A percentile compares a stretch with the other conserved stretches of the same genome.
Evolutionary conservation across 1,140 invertebrate species (phyloP).

Genomic region (Drosophila malerkotliana): DNA sequence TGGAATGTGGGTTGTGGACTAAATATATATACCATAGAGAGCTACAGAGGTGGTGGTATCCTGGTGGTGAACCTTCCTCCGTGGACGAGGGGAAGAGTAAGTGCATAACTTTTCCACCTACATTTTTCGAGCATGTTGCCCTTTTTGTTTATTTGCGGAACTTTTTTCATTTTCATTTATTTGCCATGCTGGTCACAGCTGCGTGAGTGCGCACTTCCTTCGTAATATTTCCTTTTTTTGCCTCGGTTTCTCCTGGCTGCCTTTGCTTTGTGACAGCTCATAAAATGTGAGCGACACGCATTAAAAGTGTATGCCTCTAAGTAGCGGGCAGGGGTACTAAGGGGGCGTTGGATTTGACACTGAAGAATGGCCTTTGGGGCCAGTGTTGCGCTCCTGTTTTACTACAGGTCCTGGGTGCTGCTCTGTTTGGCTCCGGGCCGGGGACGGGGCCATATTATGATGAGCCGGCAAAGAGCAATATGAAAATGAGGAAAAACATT

Average conservation of each 20-base stretch:
- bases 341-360: constrained; percentile 66
- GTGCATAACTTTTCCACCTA: constrained; percentile 69
- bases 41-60: too few species aligned
- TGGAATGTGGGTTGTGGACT: not conserved
- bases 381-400: constrained; percentile 23
- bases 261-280: constrained; percentile 76
- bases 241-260: constrained; percentile 48
- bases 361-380: constrained; percentile 74
- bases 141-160: constrained; percentile 65
- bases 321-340: constrained; percentile 16
- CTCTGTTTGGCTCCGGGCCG: constrained; percentile 2
- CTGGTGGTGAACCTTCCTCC: too few species aligned
- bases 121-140: constrained; percentile 47
- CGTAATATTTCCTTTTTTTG: constrained; percentile 39
- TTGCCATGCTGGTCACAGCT: constrained; percentile 78
- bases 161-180: constrained; percentile 82
- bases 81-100: constrained; percentile 10
- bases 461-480: constrained; percentile 71
- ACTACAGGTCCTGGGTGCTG: constrained; percentile 3
- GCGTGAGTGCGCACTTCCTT: constrained; percentile 75
- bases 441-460: constrained; percentile 64
- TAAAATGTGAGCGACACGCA: constrained; percentile 79
- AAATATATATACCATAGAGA: not conserved
- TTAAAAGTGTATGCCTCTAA: constrained; percentile 66
- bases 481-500: constrained; percentile 69